These are phyloP conservation scores for Acanthopagrus latus DNA, from an alignment of 2,797 vertebrate genomes.

Conservation along the genomic window DNA sequence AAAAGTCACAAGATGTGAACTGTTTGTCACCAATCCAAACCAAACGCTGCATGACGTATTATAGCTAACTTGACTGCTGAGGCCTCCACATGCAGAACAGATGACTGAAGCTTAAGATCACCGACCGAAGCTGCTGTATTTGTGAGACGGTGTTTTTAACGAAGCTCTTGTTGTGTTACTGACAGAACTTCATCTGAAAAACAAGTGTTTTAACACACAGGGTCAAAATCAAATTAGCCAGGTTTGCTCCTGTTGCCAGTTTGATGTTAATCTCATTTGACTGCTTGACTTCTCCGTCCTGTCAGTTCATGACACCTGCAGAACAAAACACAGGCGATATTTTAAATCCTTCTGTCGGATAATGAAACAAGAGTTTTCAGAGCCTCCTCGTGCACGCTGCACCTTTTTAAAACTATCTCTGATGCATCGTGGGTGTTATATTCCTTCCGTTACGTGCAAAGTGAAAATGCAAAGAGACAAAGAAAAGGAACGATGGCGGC, in stretches of 20 bases:
- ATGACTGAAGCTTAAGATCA: too few relatives aligned
- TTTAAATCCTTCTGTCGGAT: slow-evolving; percentile 25
- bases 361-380: background rate
- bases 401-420: slow-evolving; percentile 1
- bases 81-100: too few relatives aligned
- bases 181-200: background rate
- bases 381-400: accelerated
- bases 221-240: slow-evolving; percentile 28
- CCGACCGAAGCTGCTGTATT: too few relatives aligned
- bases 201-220: background rate
- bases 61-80: too few relatives aligned
- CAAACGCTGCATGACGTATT: too few relatives aligned
- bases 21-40: too few relatives aligned
- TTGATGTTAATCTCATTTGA: slow-evolving; percentile 56
- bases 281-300: slow-evolving; percentile 28
- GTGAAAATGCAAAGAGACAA: slow-evolving; percentile 10
- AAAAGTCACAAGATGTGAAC: too few relatives aligned
- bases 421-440: background rate
- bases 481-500: background rate
- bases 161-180: background rate
- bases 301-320: slow-evolving; percentile 40
- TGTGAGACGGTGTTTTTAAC: background rate
- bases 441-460: background rate
- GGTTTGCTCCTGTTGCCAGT: background rate
- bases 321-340: background rate